Conservation (phyloP, 2,888 invertebrate genomes). For the Acronicta alni region DNA sequence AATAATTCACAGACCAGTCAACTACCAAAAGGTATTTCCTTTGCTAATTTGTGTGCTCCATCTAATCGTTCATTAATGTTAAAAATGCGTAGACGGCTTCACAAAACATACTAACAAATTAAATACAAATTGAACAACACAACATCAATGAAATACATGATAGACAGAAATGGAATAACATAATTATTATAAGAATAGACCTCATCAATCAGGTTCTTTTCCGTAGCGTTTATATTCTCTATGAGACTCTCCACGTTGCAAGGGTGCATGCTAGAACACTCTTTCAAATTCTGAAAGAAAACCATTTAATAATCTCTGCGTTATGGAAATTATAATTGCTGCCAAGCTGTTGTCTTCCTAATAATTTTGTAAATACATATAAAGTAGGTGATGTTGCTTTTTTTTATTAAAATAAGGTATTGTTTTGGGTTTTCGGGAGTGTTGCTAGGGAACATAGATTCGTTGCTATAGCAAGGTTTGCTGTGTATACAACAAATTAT, state of each 20-base stretch:
- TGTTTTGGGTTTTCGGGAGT: neutral
- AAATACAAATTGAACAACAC: neutral
- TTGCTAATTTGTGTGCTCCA: too few relatives aligned
- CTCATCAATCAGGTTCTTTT: slow-evolving; percentile 77
- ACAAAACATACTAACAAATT: neutral
- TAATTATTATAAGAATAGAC: slow-evolving; percentile 57
- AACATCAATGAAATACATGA: neutral
- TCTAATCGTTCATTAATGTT: too few relatives aligned
- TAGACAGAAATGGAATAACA: slow-evolving; percentile 9
- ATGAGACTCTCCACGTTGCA: slow-evolving; percentile 66
- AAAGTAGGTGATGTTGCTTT: too few relatives aligned
- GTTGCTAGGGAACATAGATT: slow-evolving; percentile 7
- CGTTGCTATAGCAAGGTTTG: slow-evolving; percentile 4
- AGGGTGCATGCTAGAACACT: slow-evolving; percentile 47
- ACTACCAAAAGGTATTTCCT: too few relatives aligned
- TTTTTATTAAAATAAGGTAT: too few relatives aligned
- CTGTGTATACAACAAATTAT: too few relatives aligned
- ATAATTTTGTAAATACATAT: too few relatives aligned
- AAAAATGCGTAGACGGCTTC: neutral
- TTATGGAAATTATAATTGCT: neutral
- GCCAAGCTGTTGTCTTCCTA: too few relatives aligned
- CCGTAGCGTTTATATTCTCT: slow-evolving; percentile 72
- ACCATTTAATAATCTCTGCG: slow-evolving; percentile 12
- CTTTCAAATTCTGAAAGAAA: slow-evolving; percentile 70
- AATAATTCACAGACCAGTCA: too few relatives aligned